These are phyloP conservation scores for Etheostoma spectabile DNA, from an alignment of 2,113 vertebrate genomes.

Conservation along the genomic window DNA sequence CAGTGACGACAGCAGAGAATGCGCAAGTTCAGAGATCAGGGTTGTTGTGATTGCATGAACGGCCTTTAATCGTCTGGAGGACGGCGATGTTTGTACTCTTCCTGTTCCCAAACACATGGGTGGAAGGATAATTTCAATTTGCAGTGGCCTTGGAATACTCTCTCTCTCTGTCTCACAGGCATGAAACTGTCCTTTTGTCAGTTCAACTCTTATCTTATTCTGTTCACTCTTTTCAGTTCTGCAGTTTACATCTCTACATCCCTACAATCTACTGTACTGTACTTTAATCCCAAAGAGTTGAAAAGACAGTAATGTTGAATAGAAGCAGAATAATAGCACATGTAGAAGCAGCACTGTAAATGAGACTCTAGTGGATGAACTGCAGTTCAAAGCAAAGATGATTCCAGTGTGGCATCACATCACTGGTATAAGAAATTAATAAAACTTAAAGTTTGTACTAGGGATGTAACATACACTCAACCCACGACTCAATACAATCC, in stretches of 20 bases:
- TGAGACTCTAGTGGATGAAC: constrained; percentile 27
- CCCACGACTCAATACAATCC: too few relatives aligned
- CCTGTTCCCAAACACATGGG: constrained; percentile 64
- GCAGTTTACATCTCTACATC: background rate
- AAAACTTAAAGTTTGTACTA: too few relatives aligned
- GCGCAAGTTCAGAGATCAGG: constrained; percentile 68
- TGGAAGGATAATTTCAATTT: constrained; percentile 60
- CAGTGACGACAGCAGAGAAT: constrained; percentile 62
- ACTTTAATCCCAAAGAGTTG: background rate
- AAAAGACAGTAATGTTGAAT: constrained; percentile 1
- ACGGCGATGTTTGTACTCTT: constrained; percentile 57
- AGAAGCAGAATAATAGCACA: constrained; percentile 3
- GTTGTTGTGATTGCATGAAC: constrained; percentile 50
- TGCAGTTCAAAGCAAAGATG: constrained; percentile 11
- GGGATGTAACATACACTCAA: too few relatives aligned
- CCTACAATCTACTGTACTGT: background rate
- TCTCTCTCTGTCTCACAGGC: background rate
- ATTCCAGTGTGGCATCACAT: background rate
- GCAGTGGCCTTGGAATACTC: constrained; percentile 48
- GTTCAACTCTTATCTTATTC: background rate
- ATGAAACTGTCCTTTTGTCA: background rate
- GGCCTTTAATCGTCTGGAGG: constrained; percentile 50
- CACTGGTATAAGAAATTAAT: constrained; percentile 40
- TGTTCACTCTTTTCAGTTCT: background rate
- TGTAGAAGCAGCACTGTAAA: background rate